A percentile compares a stretch with the other conserved stretches of the same genome.
Conservation (phyloP, 1,140 invertebrate species). For the Pseudomyrmex pallidus region DNA sequence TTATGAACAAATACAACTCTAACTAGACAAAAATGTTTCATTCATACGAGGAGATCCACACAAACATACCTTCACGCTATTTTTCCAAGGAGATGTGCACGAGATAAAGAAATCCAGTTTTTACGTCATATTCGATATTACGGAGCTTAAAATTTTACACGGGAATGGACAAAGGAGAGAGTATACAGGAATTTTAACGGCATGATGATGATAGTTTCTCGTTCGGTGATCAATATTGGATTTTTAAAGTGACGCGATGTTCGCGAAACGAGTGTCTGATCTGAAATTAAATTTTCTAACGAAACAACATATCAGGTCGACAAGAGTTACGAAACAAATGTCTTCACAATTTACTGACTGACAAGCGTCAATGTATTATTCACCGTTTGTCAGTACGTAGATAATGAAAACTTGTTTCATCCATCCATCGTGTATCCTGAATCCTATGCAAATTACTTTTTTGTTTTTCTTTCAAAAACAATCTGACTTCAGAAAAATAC, state of each 20-base stretch:
- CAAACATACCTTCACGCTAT: background rate
- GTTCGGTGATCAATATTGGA: slow-evolving; percentile 16
- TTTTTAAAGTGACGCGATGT: slow-evolving; percentile 15
- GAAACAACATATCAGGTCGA: background rate
- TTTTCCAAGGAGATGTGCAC: background rate
- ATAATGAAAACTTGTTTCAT: slow-evolving; percentile 78
- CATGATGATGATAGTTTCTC: background rate
- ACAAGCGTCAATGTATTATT: slow-evolving; percentile 66
- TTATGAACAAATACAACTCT: background rate
- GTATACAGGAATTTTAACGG: background rate
- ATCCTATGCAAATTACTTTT: background rate
- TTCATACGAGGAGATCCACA: background rate
- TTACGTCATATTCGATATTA: background rate
- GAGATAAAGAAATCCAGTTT: slow-evolving; percentile 21
- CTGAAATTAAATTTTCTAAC: slow-evolving; percentile 9
- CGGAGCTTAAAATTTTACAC: slow-evolving; percentile 22
- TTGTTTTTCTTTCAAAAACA: background rate
- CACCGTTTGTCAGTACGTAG: slow-evolving; percentile 73
- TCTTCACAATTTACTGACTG: slow-evolving; percentile 74
- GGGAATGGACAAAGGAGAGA: background rate
- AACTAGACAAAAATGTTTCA: background rate
- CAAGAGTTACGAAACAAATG: slow-evolving; percentile 63
- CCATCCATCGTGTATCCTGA: background rate
- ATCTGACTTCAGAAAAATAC: background rate
- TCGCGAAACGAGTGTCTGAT: background rate